Conservation (phyloP, 2,113 vertebrate species). For the Nettapus auritus region DNA sequence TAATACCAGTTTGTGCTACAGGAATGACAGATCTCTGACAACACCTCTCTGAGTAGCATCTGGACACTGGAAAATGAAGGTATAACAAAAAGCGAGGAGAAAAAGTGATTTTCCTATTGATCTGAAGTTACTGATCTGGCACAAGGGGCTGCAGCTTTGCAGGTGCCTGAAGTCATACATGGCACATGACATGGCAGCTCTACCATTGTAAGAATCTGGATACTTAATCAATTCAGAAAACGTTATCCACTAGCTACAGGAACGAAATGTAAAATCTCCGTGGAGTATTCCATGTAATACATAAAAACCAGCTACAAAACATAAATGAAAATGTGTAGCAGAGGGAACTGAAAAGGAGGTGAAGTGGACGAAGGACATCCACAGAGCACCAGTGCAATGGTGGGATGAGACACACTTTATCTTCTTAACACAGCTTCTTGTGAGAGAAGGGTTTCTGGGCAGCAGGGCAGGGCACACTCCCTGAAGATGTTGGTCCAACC, state of each 20-base stretch:
- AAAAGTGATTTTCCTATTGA: background rate
- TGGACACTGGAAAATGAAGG: background rate
- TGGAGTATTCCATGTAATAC: background rate
- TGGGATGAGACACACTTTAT: background rate
- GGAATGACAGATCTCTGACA: background rate
- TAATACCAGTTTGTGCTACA: background rate
- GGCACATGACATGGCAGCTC: background rate
- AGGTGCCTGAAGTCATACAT: background rate
- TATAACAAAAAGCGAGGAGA: background rate
- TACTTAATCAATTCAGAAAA: background rate
- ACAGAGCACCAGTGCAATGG: background rate
- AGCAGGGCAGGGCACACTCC: background rate
- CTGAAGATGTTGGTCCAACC: background rate
- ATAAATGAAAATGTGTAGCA: conserved; percentile 3
- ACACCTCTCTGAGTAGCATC: background rate
- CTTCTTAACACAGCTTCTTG: background rate
- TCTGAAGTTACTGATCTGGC: conserved; percentile 11
- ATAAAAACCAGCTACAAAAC: background rate
- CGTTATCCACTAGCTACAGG: background rate
- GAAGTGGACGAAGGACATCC: background rate
- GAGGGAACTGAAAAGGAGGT: background rate
- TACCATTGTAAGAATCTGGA: background rate
- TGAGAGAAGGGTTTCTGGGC: background rate
- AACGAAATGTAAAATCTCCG: background rate
- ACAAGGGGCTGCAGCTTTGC: background rate